Conservation (phyloP, 64 coral and sea anemone species). For the Catalaphyllia jardinei region DNA sequence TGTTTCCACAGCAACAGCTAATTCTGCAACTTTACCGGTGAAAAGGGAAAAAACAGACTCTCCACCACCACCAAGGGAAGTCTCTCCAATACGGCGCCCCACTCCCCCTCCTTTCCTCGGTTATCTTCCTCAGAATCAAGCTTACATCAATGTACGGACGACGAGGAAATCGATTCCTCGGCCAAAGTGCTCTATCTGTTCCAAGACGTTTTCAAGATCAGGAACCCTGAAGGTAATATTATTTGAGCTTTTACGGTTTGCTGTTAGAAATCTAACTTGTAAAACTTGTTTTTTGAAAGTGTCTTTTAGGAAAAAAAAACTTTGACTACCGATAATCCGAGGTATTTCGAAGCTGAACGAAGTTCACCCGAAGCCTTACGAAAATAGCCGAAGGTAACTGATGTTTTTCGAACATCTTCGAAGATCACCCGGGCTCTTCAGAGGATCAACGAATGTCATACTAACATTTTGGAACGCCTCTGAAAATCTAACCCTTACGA, state of each 20-base stretch:
- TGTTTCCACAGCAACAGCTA: background rate
- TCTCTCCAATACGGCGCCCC: background rate
- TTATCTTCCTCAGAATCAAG: background rate
- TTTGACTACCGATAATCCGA: too few species aligned
- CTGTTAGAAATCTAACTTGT: too few species aligned
- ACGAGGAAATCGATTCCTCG: background rate
- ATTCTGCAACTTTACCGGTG: background rate
- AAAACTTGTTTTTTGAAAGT: too few species aligned
- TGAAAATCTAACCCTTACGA: too few species aligned
- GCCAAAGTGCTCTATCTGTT: background rate
- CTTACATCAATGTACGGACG: background rate
- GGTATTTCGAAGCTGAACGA: too few species aligned
- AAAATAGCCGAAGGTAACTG: too few species aligned
- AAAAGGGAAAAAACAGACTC: slow-evolving; percentile 5
- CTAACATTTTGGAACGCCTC: too few species aligned
- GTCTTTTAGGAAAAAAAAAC: too few species aligned
- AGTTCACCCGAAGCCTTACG: background rate
- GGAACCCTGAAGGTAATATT: slow-evolving; percentile 8
- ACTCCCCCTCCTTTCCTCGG: background rate
- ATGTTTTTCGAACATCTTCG: too few species aligned
- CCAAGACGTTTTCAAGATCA: slow-evolving; percentile 24
- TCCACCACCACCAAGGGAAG: background rate
- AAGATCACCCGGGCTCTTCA: too few species aligned
- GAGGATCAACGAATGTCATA: too few species aligned
- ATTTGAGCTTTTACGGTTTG: too few species aligned